phyloP scores from a whole-genome alignment of 2,888 invertebrate species.

The Hirudinaria manillensis region DNA sequence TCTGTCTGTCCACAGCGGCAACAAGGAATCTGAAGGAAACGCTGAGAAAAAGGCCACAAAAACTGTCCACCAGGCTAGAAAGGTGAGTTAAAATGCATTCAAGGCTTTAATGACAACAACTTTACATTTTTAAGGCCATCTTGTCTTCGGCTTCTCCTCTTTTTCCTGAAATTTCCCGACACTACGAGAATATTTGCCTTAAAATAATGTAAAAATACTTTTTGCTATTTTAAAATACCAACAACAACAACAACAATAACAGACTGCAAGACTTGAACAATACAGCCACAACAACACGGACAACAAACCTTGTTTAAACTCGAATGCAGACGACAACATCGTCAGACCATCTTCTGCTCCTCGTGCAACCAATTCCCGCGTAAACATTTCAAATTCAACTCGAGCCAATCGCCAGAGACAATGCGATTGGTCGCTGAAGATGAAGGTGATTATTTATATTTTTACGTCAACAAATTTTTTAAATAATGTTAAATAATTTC shows the following conservation, averaged over 20 bases:
- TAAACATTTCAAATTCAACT: conserved; percentile 1
- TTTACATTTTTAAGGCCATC: no score
- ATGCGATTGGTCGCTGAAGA: not conserved
- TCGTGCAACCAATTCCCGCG: not conserved
- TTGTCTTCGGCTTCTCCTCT: no score
- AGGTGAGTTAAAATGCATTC: not conserved
- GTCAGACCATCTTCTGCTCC: not conserved
- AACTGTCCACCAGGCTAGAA: not conserved
- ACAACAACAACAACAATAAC: not conserved
- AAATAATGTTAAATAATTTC: no score
- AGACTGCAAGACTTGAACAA: not conserved
- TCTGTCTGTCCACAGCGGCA: not conserved
- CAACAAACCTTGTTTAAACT: not conserved
- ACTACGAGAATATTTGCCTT: no score
- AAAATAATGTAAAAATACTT: no score
- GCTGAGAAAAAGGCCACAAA: not conserved
- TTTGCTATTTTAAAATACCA: not conserved
- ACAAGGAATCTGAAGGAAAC: not conserved
- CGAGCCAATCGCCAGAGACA: not conserved
- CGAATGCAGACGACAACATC: not conserved
- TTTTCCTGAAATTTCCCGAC: no score
- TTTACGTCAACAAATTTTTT: not conserved
- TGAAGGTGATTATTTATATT: not conserved
- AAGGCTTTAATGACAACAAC: no score
- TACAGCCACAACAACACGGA: not conserved